phyloP scores from a whole-genome alignment of 2,113 vertebrate genomes.

The Acrocephalus arundinaceus region DNA sequence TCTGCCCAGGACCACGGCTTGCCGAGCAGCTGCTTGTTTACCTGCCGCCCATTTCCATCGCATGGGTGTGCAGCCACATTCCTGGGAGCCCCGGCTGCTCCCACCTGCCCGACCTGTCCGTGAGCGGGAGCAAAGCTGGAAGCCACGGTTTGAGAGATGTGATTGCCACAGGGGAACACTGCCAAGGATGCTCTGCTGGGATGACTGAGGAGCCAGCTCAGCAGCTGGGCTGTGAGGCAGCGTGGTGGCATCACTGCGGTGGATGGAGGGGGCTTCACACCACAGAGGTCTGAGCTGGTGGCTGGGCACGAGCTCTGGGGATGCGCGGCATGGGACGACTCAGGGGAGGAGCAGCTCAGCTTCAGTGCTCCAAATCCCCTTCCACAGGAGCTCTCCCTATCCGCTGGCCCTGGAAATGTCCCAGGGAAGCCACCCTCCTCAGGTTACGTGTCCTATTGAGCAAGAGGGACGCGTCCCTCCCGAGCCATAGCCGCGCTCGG shows the following conservation, averaged over 20 bases:
- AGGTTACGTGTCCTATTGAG: slow-evolving; percentile 7
- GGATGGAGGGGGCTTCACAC: not conserved
- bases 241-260: fast-evolving
- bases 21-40: slow-evolving; percentile 16
- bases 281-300: not conserved
- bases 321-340: fast-evolving
- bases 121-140: not conserved
- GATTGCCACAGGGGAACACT: not conserved
- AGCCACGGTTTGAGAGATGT: not conserved
- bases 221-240: not conserved
- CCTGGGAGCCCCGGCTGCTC: slow-evolving; percentile 5
- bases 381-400: not conserved
- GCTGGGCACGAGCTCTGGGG: not conserved
- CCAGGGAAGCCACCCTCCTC: not conserved
- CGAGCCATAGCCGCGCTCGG: fast-evolving
- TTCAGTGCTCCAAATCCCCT: not conserved
- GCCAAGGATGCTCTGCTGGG: not conserved
- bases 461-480: not conserved
- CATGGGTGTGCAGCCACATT: not conserved
- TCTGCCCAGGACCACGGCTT: not conserved
- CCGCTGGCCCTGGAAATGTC: not conserved
- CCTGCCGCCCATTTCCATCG: slow-evolving; percentile 24
- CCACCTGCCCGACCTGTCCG: not conserved
- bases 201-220: not conserved
- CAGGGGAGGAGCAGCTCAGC: not conserved